phyloP scores from a whole-genome alignment of 2,113 vertebrate species.

The Nothoprocta pentlandii region DNA sequence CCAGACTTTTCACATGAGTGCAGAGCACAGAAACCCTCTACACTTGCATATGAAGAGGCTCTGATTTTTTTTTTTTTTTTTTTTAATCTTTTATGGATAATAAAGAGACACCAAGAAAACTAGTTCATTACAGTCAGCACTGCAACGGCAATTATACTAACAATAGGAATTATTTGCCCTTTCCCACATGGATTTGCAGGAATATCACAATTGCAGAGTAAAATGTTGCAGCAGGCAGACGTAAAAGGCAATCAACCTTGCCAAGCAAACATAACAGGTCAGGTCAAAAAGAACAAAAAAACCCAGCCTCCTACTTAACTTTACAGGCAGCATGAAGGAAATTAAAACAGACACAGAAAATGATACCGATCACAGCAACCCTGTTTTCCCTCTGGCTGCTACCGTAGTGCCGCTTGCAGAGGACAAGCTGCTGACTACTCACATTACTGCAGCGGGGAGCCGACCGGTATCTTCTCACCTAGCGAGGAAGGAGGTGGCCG shows the following conservation, averaged over 20 bases:
- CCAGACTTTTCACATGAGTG: background rate
- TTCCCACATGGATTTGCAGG: background rate
- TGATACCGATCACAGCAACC: slow-evolving; percentile 12
- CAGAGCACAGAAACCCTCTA: background rate
- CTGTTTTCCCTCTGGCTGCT: background rate
- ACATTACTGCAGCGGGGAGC: slow-evolving; percentile 52
- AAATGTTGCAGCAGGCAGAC: background rate
- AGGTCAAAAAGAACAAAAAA: background rate
- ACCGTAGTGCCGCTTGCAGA: background rate
- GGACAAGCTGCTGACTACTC: slow-evolving; percentile 47
- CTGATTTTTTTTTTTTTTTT: background rate
- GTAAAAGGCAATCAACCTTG: background rate
- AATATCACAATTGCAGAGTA: background rate
- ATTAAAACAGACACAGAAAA: slow-evolving; percentile 32
- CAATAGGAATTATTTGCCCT: background rate
- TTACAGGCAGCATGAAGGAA: background rate
- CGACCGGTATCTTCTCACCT: slow-evolving; percentile 39
- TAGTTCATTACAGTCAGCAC: background rate
- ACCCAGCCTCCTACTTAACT: background rate
- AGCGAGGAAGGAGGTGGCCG: background rate
- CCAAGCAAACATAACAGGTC: background rate
- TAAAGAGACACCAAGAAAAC: background rate
- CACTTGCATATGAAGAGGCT: background rate
- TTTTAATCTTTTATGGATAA: background rate
- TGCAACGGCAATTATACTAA: background rate